Conservation (phyloP, 2,797 vertebrate species). For the Antennarius maculatus region DNA sequence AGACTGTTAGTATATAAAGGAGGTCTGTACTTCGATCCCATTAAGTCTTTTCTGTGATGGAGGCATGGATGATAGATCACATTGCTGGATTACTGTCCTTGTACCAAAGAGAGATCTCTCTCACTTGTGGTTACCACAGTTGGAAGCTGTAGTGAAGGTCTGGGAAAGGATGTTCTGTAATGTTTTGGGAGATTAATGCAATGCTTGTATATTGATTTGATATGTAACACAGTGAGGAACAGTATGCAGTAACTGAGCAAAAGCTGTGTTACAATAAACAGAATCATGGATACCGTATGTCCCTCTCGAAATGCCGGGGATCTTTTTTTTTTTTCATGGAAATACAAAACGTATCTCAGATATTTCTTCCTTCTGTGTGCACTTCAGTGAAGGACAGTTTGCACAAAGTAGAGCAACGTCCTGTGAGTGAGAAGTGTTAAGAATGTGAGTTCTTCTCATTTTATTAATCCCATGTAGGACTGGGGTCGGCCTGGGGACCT, state of each 20-base stretch:
- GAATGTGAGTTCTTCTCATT: background rate
- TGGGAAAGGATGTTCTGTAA: background rate
- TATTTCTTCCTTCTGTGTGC: no score
- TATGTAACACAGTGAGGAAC: no score
- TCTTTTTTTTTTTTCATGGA: no score
- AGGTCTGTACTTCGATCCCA: slow-evolving; percentile 39
- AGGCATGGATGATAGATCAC: slow-evolving; percentile 24
- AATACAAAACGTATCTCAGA: background rate
- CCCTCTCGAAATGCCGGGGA: no score
- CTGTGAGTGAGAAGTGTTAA: no score
- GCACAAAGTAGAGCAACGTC: background rate
- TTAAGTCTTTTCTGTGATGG: slow-evolving; percentile 43
- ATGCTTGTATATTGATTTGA: no score
- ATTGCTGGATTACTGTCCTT: slow-evolving; percentile 40
- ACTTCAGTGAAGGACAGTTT: no score
- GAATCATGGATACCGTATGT: background rate
- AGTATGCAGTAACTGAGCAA: background rate
- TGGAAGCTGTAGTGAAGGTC: slow-evolving; percentile 3
- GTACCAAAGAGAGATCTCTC: slow-evolving; percentile 3
- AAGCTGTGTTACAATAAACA: background rate
- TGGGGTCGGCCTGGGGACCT: slow-evolving; percentile 96
- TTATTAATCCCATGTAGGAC: slow-evolving; percentile 79
- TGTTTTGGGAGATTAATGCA: background rate
- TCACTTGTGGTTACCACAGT: slow-evolving; percentile 9
- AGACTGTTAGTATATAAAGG: slow-evolving; percentile 24